These are phyloP conservation scores for Parauchenoglanis punctatus DNA, from an alignment of 2,797 vertebrate species.

Conservation along the genomic window DNA sequence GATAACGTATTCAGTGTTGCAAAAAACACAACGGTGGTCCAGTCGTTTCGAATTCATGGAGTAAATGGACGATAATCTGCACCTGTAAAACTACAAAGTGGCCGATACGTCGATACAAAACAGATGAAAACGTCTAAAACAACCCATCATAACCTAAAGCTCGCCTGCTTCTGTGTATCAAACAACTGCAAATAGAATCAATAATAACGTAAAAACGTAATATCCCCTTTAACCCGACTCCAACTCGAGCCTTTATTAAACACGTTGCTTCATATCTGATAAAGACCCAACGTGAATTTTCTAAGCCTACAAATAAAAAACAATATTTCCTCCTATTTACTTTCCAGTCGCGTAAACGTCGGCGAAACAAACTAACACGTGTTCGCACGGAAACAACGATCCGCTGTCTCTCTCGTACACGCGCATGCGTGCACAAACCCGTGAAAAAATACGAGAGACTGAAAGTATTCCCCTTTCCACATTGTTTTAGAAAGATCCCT, in stretches of 20 bases:
- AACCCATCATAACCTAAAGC: not conserved
- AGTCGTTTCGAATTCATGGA: no score
- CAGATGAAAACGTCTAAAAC: not conserved
- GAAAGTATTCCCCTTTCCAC: slow-evolving; percentile 22
- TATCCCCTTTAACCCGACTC: not conserved
- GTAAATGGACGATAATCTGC: not conserved
- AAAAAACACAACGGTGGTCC: no score
- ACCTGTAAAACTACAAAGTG: not conserved
- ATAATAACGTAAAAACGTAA: not conserved
- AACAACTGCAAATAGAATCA: not conserved
- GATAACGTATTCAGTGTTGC: not conserved
- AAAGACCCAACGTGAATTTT: no score
- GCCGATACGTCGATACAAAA: not conserved
- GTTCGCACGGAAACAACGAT: not conserved
- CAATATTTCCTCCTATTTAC: not conserved
- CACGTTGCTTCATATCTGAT: not conserved
- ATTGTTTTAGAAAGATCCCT: slow-evolving; percentile 46
- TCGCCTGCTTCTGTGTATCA: not conserved
- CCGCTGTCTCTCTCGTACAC: no score
- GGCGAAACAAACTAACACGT: not conserved
- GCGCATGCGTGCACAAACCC: not conserved
- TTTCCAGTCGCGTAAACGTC: not conserved
- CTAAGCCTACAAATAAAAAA: no score
- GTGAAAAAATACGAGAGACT: not conserved
- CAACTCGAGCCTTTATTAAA: not conserved